These are phyloP conservation scores for Spilogale gracilis DNA, from an alignment of 2,113 vertebrate species.

Conservation along the genomic window DNA sequence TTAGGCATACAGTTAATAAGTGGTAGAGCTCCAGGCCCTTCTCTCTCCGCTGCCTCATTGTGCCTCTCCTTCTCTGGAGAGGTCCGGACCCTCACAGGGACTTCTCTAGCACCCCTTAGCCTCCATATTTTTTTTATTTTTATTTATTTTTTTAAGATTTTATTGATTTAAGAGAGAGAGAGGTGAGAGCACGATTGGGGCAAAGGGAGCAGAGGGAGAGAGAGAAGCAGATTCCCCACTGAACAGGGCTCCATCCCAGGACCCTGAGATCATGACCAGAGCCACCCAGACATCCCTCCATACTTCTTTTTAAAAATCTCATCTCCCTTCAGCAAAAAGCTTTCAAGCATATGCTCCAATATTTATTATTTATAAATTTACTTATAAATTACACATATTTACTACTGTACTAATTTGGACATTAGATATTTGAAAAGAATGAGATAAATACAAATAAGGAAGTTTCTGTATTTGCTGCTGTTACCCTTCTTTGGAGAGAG, in stretches of 20 bases:
- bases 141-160: not conserved
- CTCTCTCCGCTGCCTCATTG: not conserved
- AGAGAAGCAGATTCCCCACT: not conserved
- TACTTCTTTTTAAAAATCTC: not conserved
- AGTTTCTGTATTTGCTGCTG: not conserved
- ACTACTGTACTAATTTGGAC: not conserved
- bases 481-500: not conserved
- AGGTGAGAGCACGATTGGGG: not conserved
- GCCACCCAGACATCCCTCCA: not conserved
- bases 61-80: not conserved
- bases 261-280: not conserved
- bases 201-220: not conserved
- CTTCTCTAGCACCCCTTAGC: not conserved
- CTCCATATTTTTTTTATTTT: not conserved
- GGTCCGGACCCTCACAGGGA: not conserved
- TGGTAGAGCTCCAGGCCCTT: not conserved
- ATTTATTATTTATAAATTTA: constrained; percentile 5
- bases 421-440: constrained; percentile 14
- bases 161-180: not conserved
- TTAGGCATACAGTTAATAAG: not conserved
- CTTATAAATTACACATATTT: not conserved
- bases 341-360: not conserved
- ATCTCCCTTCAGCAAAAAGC: not conserved
- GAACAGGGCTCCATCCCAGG: not conserved
- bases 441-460: constrained; percentile 11